phyloP scores from a whole-genome alignment of 2,797 vertebrate species.

The Lepus townsendii region DNA sequence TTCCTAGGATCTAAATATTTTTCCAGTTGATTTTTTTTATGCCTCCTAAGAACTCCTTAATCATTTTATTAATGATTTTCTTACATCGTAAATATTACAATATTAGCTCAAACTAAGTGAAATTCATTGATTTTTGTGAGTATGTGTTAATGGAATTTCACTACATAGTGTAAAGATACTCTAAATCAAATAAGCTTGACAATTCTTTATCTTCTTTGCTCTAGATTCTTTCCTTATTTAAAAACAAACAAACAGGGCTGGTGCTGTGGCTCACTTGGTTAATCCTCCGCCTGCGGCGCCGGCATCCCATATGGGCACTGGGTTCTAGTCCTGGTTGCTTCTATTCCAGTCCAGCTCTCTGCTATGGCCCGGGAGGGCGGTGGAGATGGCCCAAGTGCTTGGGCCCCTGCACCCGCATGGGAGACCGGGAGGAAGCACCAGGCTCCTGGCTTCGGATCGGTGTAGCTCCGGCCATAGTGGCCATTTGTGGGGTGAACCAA shows the following conservation, averaged over 20 bases:
- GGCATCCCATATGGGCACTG: no score
- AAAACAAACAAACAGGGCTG: background rate
- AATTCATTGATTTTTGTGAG: constrained; percentile 5
- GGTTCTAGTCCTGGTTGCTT: no score
- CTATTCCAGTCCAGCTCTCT: no score
- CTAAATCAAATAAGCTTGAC: constrained; percentile 18
- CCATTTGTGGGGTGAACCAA: no score
- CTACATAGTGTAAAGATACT: background rate
- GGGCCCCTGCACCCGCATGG: no score
- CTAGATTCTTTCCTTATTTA: background rate
- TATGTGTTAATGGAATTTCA: background rate
- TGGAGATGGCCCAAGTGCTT: no score
- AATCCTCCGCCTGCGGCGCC: no score
- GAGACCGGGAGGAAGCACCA: no score
- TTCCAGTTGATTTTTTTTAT: background rate
- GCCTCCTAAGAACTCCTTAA: background rate
- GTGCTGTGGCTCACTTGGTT: no score
- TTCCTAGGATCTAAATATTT: constrained; percentile 13
- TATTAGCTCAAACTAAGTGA: constrained; percentile 10
- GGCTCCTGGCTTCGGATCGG: no score
- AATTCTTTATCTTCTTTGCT: background rate
- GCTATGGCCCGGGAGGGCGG: no score
- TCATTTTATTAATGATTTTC: constrained; percentile 41
- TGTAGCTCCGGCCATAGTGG: no score
- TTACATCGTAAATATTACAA: constrained; percentile 23